These are phyloP conservation scores for Pseudorectes ferrugineus DNA, from an alignment of 2,113 vertebrate species.

Conservation along the genomic window DNA sequence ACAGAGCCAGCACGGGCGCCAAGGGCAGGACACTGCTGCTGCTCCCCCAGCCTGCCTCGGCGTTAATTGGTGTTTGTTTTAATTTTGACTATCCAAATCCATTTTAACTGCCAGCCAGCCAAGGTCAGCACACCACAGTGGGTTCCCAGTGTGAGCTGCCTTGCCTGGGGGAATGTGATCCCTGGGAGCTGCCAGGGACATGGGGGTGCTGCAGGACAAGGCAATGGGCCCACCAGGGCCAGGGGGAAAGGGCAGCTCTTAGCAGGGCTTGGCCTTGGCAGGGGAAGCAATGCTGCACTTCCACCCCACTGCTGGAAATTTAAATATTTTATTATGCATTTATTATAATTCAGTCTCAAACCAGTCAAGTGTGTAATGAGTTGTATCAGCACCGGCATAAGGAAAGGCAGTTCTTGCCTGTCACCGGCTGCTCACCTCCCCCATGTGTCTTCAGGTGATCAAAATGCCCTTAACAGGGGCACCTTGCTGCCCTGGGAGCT, in stretches of 20 bases:
- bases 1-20: rapidly evolving
- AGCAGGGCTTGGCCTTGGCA: rapidly evolving
- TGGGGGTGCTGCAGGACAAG: not conserved
- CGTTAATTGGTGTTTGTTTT: not conserved
- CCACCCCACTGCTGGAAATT: not conserved
- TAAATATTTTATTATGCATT: not conserved
- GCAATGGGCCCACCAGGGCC: rapidly evolving
- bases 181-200: rapidly evolving
- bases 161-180: not conserved
- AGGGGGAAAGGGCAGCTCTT: not conserved
- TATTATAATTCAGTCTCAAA: not conserved
- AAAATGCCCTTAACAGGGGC: not conserved
- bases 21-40: not conserved
- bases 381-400: not conserved
- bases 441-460: not conserved
- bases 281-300: not conserved
- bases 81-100: not conserved
- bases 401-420: not conserved
- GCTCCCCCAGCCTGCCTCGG: not conserved
- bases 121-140: not conserved
- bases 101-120: not conserved
- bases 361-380: not conserved
- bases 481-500: not conserved
- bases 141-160: rapidly evolving
- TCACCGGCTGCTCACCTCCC: not conserved